phyloP scores from a whole-genome alignment of 2,797 vertebrate species.

The Epinephelus coioides region DNA sequence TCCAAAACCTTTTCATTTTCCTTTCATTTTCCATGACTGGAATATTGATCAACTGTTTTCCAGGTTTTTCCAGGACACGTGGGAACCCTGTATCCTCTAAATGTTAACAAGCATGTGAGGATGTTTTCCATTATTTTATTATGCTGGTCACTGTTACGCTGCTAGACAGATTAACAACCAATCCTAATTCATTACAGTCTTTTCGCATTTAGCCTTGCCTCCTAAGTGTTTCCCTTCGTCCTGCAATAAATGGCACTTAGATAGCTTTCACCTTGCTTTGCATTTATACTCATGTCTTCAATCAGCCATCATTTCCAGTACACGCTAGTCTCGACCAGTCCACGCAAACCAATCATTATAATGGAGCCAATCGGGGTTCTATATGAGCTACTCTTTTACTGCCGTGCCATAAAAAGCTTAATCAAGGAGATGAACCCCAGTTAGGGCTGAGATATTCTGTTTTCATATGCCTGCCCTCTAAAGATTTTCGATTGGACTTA shows the following conservation, averaged over 20 bases:
- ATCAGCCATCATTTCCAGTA: slow-evolving; percentile 59
- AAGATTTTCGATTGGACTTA: slow-evolving; percentile 17
- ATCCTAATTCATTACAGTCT: slow-evolving; percentile 51
- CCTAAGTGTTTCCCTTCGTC: slow-evolving; percentile 51
- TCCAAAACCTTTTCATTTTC: no score
- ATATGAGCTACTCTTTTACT: slow-evolving; percentile 39
- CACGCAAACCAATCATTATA: slow-evolving; percentile 74
- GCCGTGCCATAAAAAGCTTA: slow-evolving; percentile 47
- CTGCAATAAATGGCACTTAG: slow-evolving; percentile 55
- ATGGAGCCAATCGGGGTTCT: slow-evolving; percentile 59
- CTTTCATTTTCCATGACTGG: no score
- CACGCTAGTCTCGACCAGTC: slow-evolving; percentile 44
- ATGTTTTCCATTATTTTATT: slow-evolving; percentile 26
- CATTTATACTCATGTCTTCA: slow-evolving; percentile 54
- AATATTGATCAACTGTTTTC: no score
- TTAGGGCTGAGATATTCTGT: slow-evolving; percentile 14
- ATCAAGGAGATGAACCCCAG: slow-evolving; percentile 54
- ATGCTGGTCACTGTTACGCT: slow-evolving; percentile 10
- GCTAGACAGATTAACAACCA: slow-evolving; percentile 48
- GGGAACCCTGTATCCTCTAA: neutral
- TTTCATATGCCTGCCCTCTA: slow-evolving; percentile 29
- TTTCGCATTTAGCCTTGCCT: slow-evolving; percentile 37
- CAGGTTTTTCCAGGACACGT: no score
- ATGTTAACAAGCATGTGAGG: slow-evolving; percentile 9
- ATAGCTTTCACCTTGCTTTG: slow-evolving; percentile 51